Percentiles rank a stretch among this genome's conserved stretches.
Conservation (phyloP, 2,888 invertebrate species). For the Nemapogon koenigi region DNA sequence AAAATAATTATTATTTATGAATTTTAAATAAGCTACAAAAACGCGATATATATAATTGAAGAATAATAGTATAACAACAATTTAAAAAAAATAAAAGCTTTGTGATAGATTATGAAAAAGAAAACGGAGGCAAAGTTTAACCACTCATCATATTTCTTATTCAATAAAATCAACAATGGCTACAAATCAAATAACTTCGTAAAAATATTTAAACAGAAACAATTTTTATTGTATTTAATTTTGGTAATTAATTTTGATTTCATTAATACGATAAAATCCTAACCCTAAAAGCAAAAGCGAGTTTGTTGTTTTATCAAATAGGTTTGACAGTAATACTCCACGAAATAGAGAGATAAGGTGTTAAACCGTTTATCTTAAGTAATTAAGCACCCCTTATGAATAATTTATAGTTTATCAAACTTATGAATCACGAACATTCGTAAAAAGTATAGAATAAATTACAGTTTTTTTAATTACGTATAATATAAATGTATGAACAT, state of each 20-base stretch:
- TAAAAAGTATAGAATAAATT: no score
- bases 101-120: no score
- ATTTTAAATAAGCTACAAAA: no score
- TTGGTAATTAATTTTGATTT: neutral
- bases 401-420: constrained; percentile 23
- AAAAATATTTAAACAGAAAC: neutral
- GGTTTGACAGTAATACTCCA: constrained; percentile 42
- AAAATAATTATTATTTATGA: no score
- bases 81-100: no score
- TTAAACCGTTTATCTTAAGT: constrained; percentile 35
- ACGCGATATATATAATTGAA: no score
- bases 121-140: no score
- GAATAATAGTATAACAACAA: no score
- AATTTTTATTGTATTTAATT: neutral
- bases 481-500: no score
- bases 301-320: constrained; percentile 31
- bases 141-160: no score
- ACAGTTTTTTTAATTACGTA: no score
- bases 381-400: constrained; percentile 38
- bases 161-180: no score
- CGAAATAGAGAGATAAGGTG: constrained; percentile 33
- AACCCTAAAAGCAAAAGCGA: constrained; percentile 3
- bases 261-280: constrained; percentile 7
- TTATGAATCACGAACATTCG: constrained; percentile 8
- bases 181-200: neutral